Base-by-base conservation (phyloP, 2,797 vertebrate species). In the Tragopan temminckii region DNA sequence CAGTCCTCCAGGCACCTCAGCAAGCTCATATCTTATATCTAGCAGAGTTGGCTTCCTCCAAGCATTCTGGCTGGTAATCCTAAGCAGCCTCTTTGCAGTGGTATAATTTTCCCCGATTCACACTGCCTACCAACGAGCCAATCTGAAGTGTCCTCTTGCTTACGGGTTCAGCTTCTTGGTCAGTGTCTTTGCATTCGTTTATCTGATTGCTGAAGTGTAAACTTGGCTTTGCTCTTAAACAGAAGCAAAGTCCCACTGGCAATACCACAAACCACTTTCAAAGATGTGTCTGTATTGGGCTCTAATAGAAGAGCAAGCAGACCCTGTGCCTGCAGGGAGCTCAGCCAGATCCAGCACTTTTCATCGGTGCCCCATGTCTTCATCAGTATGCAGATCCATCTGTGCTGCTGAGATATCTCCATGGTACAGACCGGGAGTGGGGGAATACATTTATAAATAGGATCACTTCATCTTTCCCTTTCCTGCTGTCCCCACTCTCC, bases 321-420 rank as follows among this genome's bases (percentile, higher is more conserved):
- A 79, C 43, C 80, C 67, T 80, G 46, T 64, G 72, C 85, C 85
- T 87, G 79, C 58, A 64, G 95, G 89, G 62, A 94, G 36, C 83
- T 87, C 64, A 88, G 92, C 91, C 72, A 92, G 87, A 92, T 85
- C 90, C 87, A 91, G 76, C 31, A 67, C 81, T 85, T 91, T 86
- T 90, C 72, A 67, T 55, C 62, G 78, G 76, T 93, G 90, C 53
- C 93, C 96, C 91, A 70, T 88, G 85, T 85, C 83, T 95, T 95
- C 95, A 94, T 95, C 95, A 95, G 85, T 96, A 96, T 88, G 90
- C 87, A 80, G 88, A 92, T 90, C 93, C 95, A 95, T 93, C 93
- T 94, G 91, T 6, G 0, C 80, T 80, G 75, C 92, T 80, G 90
- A 96, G 93, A 94, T 96, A 97, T 95, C 96, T 97, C 95, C 87